These are phyloP conservation scores for Mya arenaria DNA, from an alignment of 1,140 invertebrate species.

Conservation along the genomic window DNA sequence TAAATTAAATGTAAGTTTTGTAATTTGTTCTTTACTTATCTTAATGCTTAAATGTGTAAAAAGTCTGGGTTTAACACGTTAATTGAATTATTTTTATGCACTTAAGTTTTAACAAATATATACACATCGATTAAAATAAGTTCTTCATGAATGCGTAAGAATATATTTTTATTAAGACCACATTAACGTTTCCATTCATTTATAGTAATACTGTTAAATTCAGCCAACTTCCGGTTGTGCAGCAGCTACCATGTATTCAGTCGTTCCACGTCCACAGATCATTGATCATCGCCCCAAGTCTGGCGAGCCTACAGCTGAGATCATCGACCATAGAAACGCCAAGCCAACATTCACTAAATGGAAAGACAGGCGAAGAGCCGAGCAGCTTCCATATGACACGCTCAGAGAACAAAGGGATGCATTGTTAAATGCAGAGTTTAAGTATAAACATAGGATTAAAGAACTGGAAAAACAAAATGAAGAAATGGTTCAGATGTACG, in stretches of 20 bases:
- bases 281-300: neutral
- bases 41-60: no score
- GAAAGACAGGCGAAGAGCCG: constrained; percentile 2
- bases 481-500: constrained; percentile 16
- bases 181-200: no score
- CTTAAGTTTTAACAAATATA: no score
- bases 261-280: constrained; percentile 1
- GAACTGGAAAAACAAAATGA: constrained; percentile 45
- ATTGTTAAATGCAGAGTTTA: constrained; percentile 23
- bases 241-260: constrained; percentile 26
- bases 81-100: no score
- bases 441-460: constrained; percentile 35
- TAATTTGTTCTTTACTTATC: no score
- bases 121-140: no score
- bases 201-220: no score
- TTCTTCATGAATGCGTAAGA: no score
- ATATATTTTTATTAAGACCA: no score
- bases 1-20: no score
- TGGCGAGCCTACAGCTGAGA: constrained; percentile 9
- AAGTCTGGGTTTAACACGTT: no score
- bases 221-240: no score
- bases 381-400: constrained; percentile 43
- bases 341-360: neutral
- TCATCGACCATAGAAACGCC: constrained; percentile 29
- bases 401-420: constrained; percentile 38